Evolutionary conservation across 23 tunicate species (phyloP), one percentile per base, ranked within the genome.

Genomic region (Trididemnum clinides): DNA sequence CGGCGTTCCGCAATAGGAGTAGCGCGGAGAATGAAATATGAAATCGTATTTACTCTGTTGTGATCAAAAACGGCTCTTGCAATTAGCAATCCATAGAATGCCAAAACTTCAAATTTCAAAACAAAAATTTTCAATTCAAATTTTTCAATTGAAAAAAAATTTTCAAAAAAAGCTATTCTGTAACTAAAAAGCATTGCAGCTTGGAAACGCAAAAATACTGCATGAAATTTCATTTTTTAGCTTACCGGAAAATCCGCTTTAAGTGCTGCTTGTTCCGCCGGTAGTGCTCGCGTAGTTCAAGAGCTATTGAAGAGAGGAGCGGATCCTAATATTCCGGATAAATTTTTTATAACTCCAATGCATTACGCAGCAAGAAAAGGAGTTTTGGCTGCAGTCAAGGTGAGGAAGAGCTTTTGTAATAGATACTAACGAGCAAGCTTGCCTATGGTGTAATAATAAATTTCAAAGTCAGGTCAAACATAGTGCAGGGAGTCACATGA

Each of bases 361-460:
- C 98, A 94, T 54, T 87, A 71, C 64, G 94, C 98, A 44, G 87
- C 98, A 34, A 81, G 82, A 51, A 85, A 58, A 78, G 98, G 98
- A 33, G 64, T 50, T 2, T 76, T 94, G 7, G 88, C 85, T 27
- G 88, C 88, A 0, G 80, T 93, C 0, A 93, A 93, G 80, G 98
- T 94, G 33, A 29, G 77, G n/a, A n/a, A n/a, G n/a, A n/a, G n/a
- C n/a, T n/a, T n/a, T n/a, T n/a, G n/a, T n/a, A n/a, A n/a, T n/a
- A n/a, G n/a, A n/a, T n/a, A n/a, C n/a, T n/a, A n/a, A n/a, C n/a
- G n/a, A n/a, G n/a, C n/a, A n/a, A n/a, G n/a, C n/a, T n/a, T n/a
- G n/a, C n/a, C n/a, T n/a, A n/a, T n/a, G n/a, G n/a, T n/a, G n/a
- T n/a, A n/a, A n/a, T n/a, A n/a, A n/a, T n/a, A n/a, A n/a, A n/a